These are phyloP conservation scores for Drosophila athabasca DNA, from an alignment of 1,140 invertebrate genomes.

Conservation along the genomic window DNA sequence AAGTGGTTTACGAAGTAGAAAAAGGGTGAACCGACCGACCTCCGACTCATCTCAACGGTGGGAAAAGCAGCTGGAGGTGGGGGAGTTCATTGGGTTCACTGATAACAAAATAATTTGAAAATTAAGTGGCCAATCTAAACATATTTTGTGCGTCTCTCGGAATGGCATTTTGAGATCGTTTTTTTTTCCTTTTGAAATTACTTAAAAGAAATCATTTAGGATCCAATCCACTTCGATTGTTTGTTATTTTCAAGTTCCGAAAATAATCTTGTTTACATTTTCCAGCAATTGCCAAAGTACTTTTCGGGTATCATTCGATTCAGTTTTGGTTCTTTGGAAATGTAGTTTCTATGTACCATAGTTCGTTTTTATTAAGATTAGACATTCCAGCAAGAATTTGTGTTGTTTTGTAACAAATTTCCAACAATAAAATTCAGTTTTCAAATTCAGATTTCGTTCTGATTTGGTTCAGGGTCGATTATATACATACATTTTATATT, in stretches of 20 bases:
- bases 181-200: neutral
- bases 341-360: too few species aligned
- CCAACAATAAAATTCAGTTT: constrained; percentile 18
- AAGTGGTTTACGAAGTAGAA: too few species aligned
- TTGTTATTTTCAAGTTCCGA: neutral
- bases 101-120: constrained; percentile 11
- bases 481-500: constrained; percentile 7
- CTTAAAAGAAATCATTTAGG: too few species aligned
- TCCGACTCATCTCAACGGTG: too few species aligned
- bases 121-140: constrained; percentile 1
- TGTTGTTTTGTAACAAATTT: constrained; percentile 12
- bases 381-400: neutral
- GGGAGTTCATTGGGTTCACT: neutral
- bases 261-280: neutral
- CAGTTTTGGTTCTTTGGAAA: too few species aligned
- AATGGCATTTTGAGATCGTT: neutral
- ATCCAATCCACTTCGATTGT: constrained; percentile 10
- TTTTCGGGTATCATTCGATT: too few species aligned
- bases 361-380: too few species aligned
- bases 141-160: neutral
- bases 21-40: too few species aligned
- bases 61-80: too few species aligned
- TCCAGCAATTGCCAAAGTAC: too few species aligned
- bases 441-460: constrained; percentile 9
- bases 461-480: constrained; percentile 36